These are phyloP conservation scores for Coptodon bakossiorum DNA, from an alignment of 2,113 vertebrate species.

Conservation along the genomic window DNA sequence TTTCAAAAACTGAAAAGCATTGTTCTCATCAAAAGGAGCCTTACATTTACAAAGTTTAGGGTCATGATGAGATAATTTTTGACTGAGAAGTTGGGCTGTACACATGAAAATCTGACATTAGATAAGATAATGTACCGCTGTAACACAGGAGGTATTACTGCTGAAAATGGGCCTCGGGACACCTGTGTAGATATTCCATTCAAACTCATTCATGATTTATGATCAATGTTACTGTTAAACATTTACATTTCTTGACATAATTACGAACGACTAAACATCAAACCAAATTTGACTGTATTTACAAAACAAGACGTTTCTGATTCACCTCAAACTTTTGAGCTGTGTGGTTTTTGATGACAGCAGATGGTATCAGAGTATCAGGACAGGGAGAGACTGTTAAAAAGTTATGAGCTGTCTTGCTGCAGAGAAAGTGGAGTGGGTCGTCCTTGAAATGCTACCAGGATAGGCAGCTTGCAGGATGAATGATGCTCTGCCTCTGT, in stretches of 20 bases:
- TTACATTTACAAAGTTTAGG: neutral
- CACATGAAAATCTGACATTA: rapidly evolving
- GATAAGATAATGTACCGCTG: neutral
- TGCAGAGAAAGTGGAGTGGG: neutral
- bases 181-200: neutral
- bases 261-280: neutral
- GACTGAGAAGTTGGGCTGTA: neutral
- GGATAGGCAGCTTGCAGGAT: neutral
- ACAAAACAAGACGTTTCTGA: neutral
- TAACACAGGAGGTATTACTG: neutral
- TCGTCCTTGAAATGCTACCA: neutral
- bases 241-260: neutral
- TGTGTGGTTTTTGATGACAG: neutral
- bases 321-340: neutral
- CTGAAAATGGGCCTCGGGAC: neutral
- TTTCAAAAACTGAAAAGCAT: neutral
- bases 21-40: neutral
- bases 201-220: neutral
- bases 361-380: neutral
- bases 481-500: neutral
- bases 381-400: neutral
- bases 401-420: neutral
- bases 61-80: neutral
- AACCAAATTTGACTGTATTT: neutral
- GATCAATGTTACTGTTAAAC: neutral